Evolutionary conservation across 2,888 invertebrate species (phyloP).

Genomic region (Teinopalpus imperialis): DNA sequence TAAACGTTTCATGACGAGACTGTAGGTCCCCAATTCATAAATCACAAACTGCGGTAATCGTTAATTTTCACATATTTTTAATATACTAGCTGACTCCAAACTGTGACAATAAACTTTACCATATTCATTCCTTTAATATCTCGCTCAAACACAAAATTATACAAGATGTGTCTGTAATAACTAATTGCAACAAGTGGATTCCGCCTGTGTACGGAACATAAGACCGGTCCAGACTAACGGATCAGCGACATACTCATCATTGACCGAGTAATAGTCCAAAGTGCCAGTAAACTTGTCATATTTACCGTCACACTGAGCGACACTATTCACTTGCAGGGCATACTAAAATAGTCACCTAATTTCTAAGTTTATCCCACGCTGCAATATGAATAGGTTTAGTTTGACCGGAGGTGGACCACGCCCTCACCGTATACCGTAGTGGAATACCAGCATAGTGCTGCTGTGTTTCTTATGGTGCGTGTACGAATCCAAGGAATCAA

Average conservation of each 20-base stretch:
- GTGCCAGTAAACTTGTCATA: conserved; percentile 39
- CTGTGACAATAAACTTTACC: conserved; percentile 10
- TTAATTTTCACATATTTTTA: conserved; percentile 7
- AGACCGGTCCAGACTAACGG: conserved; percentile 63
- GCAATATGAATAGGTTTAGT: too few species aligned
- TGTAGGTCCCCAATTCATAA: conserved; percentile 10
- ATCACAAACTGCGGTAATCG: conserved; percentile 2
- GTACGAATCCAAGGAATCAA: too few species aligned
- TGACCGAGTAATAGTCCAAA: conserved; percentile 60
- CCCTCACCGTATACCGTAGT: too few species aligned
- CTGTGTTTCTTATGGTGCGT: too few species aligned
- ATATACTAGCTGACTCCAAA: conserved; percentile 1
- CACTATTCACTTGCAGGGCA: background rate
- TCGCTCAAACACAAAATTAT: conserved; percentile 55
- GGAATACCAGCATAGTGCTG: too few species aligned
- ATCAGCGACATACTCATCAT: conserved; percentile 58
- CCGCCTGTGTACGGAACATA: conserved; percentile 46
- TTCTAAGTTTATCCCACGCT: too few species aligned
- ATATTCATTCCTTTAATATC: conserved; percentile 26
- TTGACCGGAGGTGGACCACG: too few species aligned
- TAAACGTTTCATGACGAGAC: too few species aligned
- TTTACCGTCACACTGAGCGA: conserved; percentile 27
- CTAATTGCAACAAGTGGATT: conserved; percentile 62
- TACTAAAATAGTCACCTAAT: too few species aligned
- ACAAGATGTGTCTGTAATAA: conserved; percentile 55